Base-by-base conservation (phyloP, 2,888 invertebrate genomes). In the Morpho deidamia region DNA sequence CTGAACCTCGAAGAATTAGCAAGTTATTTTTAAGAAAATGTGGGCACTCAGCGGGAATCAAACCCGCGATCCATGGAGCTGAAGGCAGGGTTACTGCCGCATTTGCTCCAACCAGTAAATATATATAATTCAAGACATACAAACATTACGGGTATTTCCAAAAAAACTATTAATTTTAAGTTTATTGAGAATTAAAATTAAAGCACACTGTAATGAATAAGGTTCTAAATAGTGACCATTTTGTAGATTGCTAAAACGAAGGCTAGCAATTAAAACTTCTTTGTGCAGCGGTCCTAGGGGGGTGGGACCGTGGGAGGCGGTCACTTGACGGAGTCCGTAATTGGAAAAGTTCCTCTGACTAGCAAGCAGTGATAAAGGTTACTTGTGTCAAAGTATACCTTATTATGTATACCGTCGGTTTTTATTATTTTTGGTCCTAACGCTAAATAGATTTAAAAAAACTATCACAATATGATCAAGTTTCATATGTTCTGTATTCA, bases 251-350 rank as follows among this genome's bases (percentile, higher is more conserved):
- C 77, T 73, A 76, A 73, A 74, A 71, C 72, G 81, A 81, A 85
- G 78, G 81, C 77, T 73, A 74, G 86, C 85, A 88, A 88, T 88
- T 88, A 87, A 88, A 88, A 88, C 79, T 88, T 87, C 86, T 86
- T 88, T 85, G 83, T 83, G 78, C 66, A 77, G 74, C 70, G 74
- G 74, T 70, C 74, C 69, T 66, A 53, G 58, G 55, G 56, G 55
- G 66, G 23, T 23, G 23, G 23, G 23, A 5, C 23, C 23, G 23
- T 56, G 65, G 68, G 59, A 68, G 66, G 69, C 68, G 71, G 81
- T 82, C 84, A 84, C 85, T 86, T 86, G 81, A 80, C 80, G 77
- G 76, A 80, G 74, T 72, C 74, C 68, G 70, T 86, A 86, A 86
- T 85, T 73, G 81, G 80, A 81, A 83, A 82, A 83, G 76, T 82